Evolutionary conservation across 2,888 invertebrate species (phyloP).

Genomic region (Syritta pipiens): DNA sequence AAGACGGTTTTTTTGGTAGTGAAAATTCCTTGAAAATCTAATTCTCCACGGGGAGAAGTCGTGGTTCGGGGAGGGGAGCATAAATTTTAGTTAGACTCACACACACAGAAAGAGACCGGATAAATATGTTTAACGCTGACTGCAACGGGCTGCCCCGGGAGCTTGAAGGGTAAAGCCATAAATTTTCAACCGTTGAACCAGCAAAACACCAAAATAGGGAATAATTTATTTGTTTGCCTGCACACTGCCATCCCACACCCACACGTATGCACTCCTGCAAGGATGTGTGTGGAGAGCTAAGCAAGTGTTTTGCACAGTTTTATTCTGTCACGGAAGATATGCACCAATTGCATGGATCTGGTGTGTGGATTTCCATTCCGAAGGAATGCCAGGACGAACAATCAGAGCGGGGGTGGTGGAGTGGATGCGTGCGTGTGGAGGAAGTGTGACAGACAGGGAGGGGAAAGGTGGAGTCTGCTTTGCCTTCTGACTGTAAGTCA

Average conservation of each 20-base stretch:
- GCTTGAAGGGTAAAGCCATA: conserved; percentile 38
- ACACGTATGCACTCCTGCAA: not conserved
- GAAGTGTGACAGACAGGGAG: not conserved
- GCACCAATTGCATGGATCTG: conserved; percentile 17
- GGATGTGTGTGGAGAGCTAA: conserved; percentile 39
- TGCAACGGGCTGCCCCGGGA: conserved; percentile 4
- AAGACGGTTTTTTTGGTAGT: conserved; percentile 10
- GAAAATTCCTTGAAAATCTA: conserved; percentile 28
- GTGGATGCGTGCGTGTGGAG: conserved; percentile 38
- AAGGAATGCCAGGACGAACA: not conserved
- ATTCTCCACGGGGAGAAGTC: not conserved
- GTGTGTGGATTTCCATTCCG: not conserved
- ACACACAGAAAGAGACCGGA: conserved; percentile 44
- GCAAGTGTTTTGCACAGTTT: conserved; percentile 55
- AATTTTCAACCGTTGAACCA: conserved; percentile 64
- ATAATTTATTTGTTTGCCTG: conserved; percentile 64
- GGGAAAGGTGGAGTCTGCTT: not conserved
- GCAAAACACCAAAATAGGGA: conserved; percentile 66
- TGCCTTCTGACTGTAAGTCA: conserved; percentile 47
- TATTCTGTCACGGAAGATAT: conserved; percentile 54
- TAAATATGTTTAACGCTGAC: conserved; percentile 57
- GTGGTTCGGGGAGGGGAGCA: conserved; percentile 11
- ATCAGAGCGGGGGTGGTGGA: conserved; percentile 15
- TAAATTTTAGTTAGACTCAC: conserved; percentile 55
- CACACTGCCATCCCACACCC: not conserved